Evolutionary conservation across 2,888 invertebrate species (phyloP), one percentile per base, ranked within the genome.

Genomic region (Holacanthella duospinosa): DNA sequence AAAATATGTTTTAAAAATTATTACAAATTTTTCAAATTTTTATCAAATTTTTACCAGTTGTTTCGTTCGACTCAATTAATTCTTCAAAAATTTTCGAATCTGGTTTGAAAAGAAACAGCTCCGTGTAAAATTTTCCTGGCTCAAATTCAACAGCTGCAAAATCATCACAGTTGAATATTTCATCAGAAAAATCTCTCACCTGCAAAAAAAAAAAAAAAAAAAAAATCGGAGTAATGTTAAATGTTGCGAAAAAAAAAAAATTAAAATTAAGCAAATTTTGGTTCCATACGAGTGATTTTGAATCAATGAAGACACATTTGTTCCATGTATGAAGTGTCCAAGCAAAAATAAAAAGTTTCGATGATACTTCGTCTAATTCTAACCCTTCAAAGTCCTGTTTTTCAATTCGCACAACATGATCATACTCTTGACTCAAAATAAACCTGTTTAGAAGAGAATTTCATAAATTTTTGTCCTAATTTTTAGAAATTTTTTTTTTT

Each of bases 351-450:
- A 16, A 4, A 9, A 9, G 21, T 36, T 36, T 6, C 16, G 12
- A 9, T 16, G 48, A 4, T 21, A 21, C 12, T 9, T n/a, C 16
- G 48, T 48, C 48, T 6, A 36, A 36, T 36, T 36, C 36, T 36
- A 36, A 16, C 6, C 36, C 36, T 4, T n/a, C n/a, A 21, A 48
- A 4, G 21, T 48, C 48, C 6, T 48, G 16, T 21, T 48, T 48
- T 21, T 48, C 48, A 48, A 48, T 21, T 21, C 48, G 48, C 16
- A 9, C 48, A 21, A 48, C 48, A 21, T 48, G 48, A 21, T 48
- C 48, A 48, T n/a, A 48, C 48, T 48, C 48, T 48, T 48, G 48
- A 21, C 48, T 48, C 48, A 48, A 21, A 9, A 48, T 48, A 21
- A 48, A 48, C 21, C 48, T 48, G 21, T 4, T 21, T 16, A 48